phyloP scores from a whole-genome alignment of 2,797 vertebrate species.

The Eurystomus glaucurus region DNA sequence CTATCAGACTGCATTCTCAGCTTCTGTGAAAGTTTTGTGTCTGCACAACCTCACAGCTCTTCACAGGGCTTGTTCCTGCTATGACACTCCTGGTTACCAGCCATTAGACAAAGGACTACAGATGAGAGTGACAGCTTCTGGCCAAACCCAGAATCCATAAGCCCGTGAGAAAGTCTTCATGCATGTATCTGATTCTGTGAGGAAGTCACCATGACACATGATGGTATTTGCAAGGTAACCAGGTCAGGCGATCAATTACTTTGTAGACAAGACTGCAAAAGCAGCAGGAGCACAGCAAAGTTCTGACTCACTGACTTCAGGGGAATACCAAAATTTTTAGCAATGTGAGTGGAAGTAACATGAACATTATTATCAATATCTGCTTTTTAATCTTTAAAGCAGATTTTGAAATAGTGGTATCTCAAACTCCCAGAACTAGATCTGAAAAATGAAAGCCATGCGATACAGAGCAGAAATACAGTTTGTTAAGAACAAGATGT shows the following conservation, averaged over 20 bases:
- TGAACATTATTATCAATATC: fast-evolving
- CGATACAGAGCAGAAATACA: neutral
- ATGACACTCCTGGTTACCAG: neutral
- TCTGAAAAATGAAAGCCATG: neutral
- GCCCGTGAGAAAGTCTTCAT: neutral
- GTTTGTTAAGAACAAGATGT: neutral
- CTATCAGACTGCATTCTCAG: neutral
- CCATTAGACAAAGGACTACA: neutral
- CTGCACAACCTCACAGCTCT: neutral
- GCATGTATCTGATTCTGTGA: neutral
- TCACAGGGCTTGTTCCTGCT: neutral
- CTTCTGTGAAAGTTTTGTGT: neutral
- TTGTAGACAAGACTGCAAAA: neutral
- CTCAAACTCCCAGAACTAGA: neutral
- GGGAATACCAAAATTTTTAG: neutral
- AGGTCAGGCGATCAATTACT: neutral
- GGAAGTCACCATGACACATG: neutral
- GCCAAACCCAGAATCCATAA: neutral
- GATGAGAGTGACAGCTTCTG: neutral
- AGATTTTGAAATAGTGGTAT: fast-evolving
- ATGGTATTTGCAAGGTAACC: neutral
- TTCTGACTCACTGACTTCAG: neutral
- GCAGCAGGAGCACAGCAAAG: neutral
- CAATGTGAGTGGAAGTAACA: fast-evolving
- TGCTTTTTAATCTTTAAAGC: neutral